Evolutionary conservation across 2,797 vertebrate genomes (phyloP).

Genomic region (Syndactyla subalaris): DNA sequence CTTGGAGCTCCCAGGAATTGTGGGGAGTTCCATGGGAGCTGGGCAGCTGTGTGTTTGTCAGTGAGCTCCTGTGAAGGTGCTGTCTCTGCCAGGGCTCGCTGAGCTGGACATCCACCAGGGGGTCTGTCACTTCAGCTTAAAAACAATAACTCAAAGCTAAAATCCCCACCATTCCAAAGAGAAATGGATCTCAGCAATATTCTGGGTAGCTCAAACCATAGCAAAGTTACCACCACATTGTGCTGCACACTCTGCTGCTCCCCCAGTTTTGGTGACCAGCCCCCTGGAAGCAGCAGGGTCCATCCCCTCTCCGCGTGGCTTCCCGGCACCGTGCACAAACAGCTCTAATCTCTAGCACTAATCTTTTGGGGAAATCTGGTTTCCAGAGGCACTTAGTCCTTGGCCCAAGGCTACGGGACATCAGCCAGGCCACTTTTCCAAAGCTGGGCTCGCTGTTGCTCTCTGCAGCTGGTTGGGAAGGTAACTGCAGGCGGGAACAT

Average conservation of each 20-base stretch:
- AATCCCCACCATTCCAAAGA: not conserved
- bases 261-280: not conserved
- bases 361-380: conserved; percentile 13
- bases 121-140: not conserved
- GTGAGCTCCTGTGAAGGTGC: not conserved
- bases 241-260: not conserved
- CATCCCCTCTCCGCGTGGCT: not conserved
- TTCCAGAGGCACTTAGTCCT: conserved; percentile 52
- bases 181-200: not conserved
- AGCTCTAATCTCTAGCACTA: not conserved
- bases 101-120: rapidly evolving
- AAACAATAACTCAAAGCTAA: not conserved
- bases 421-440: conserved; percentile 40
- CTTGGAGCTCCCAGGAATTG: not conserved
- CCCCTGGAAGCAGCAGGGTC: not conserved
- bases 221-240: not conserved
- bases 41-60: rapidly evolving
- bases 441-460: not conserved
- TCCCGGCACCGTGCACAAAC: conserved; percentile 23
- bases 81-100: not conserved
- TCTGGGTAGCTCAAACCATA: not conserved
- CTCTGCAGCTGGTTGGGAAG: conserved; percentile 55
- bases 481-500: not conserved
- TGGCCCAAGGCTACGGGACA: conserved; percentile 3
- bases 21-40: not conserved